Base-by-base conservation (phyloP, 2,888 invertebrate genomes). In the Ctenicera cuprea region DNA sequence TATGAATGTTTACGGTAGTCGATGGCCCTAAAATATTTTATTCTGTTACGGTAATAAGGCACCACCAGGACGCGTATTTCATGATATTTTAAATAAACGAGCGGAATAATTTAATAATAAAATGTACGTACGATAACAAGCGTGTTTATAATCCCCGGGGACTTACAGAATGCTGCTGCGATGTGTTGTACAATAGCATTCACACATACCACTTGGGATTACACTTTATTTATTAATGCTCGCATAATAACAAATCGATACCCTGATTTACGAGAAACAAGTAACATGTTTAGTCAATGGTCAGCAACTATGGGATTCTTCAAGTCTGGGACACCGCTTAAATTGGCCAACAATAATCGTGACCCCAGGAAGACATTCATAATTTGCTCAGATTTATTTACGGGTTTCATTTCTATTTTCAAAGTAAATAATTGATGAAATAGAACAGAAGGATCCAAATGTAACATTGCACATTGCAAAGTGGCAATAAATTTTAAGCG, bases 201-300 rank as follows among this genome's bases (percentile, higher is more conserved):
- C 50, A 33, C 50, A 64, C 64, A 64, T 50, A 50, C 37, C 64
- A 48, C 64, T 20, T 64, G 48, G 64, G 50, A 64, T 64, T 64
- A 64, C 50, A 37, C 14, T 50, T 48, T 64, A 64, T 64, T 64
- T 64, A 64, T 64, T 64, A 64, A 64, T 64, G 50, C n/a, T 50
- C 9, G 26, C 16, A 9, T 64, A 64, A 64, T 64, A 64, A 64
- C 18, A 64, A 64, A 64, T 64, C 50, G 48, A 64, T 64, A 50
- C 33, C 20, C 30, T 48, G 50, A 64, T 48, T 64, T 64, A 64
- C 18, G 26, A 33, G 26, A 33, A 33, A 3, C 12, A 33, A 18
- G 37, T 48, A 64, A 63, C 22, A 5, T 20, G 16, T 43, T 63
- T 63, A 33, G 26, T 26, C 30, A 26, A n/a, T 45, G 63, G 45